Base-by-base conservation (phyloP, 1,140 invertebrate species). In the Plectrocnemia conspersa region DNA sequence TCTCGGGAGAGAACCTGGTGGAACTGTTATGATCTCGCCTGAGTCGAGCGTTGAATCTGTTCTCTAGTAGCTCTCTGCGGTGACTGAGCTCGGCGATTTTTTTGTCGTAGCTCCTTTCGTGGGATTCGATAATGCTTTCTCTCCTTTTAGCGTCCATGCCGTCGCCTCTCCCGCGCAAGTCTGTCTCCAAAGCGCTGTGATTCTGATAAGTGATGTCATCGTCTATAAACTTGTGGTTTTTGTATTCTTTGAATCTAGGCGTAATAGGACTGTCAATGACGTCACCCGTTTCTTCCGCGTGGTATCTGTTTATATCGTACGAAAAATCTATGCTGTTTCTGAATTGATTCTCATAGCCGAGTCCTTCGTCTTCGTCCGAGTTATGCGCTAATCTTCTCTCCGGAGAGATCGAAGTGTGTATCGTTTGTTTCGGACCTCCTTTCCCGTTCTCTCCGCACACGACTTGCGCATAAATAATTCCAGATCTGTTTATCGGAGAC, bases 401-500 rank as follows among this genome's bases (percentile, higher is more conserved):
- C 45, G 74, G 64, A 10, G 66, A 68, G 54, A 70, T 76, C n/a
- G 67, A 68, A 47, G 78, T 77, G 58, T 80, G 78, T 18, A 79
- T 64, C 9, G 77, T 80, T 64, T 77, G 75, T 65, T 79, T 81
- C 44, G 60, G 56, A 45, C 64, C 48, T 61, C 65, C 61, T 18
- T 58, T 64, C 18, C 64, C 63, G 24, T 56, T 63, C 18, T 63
- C 64, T 19, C 65, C 67, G 54, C 78, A 75, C 7, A 86, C 82
- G 10, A 88, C 82, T 68, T 88, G 83, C 11, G 86, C 85, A 66
- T 88, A 88, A 40, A 88, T 86, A 11, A 88, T 80, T 16, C 70
- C 68, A 61, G 68, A 69, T 64, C 71, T 74, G 47, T 74, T 74
- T 4, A 74, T 63, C 6, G 73, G 72, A 6, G 70, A 66, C 29